Evolutionary conservation across 2,113 vertebrate species (phyloP).

Genomic region (Lasiurus borealis): DNA sequence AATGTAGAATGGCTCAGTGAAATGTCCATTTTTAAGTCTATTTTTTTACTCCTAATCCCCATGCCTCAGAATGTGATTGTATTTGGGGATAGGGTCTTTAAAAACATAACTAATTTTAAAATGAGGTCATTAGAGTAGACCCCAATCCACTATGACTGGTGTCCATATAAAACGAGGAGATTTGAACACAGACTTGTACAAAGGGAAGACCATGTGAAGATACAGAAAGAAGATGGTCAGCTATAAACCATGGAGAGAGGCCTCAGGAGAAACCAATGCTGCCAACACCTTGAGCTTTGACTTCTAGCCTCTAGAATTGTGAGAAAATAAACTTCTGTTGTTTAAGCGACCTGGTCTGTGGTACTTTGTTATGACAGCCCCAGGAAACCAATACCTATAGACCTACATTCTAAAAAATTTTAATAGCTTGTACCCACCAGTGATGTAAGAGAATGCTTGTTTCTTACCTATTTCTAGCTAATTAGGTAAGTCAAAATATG

Average conservation of each 20-base stretch:
- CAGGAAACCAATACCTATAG: background rate
- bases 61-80: background rate
- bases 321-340: background rate
- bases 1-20: slow-evolving; percentile 26
- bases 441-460: background rate
- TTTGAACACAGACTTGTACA: background rate
- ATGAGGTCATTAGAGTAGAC: background rate
- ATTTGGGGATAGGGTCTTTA: background rate
- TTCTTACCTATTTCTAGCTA: slow-evolving; percentile 8
- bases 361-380: background rate
- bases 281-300: background rate
- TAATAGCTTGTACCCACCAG: background rate
- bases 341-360: background rate
- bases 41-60: background rate
- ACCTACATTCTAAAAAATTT: background rate
- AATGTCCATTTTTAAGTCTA: background rate
- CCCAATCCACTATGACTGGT: background rate
- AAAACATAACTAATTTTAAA: slow-evolving; percentile 9
- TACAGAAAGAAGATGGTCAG: background rate
- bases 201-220: background rate
- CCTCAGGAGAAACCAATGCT: background rate
- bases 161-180: background rate
- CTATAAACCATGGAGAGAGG: background rate
- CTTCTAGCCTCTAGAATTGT: background rate
- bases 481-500: slow-evolving; percentile 42